phyloP scores from a whole-genome alignment of 1,140 invertebrate species.

The Drosophila nebulosa region DNA sequence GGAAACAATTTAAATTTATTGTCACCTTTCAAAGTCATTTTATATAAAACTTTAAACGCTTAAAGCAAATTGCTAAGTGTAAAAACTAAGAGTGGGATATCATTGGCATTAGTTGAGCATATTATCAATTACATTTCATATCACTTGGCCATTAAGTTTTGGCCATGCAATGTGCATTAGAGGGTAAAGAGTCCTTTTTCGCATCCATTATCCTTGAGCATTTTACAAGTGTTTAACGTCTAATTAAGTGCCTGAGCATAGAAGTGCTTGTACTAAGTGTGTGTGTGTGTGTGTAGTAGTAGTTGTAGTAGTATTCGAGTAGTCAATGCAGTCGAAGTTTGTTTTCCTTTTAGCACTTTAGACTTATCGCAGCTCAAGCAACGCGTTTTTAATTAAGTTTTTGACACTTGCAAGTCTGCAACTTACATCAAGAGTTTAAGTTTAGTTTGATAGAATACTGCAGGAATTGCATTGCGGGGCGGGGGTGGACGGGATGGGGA shows the following conservation, averaged over 20 bases:
- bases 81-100: neutral
- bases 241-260: slow-evolving; percentile 72
- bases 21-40: too few relatives aligned
- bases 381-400: slow-evolving; percentile 76
- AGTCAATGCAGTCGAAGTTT: slow-evolving; percentile 41
- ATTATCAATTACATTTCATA: neutral
- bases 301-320: slow-evolving; percentile 19
- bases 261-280: slow-evolving; percentile 32
- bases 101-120: neutral
- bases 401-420: slow-evolving; percentile 66
- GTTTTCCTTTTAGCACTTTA: slow-evolving; percentile 44
- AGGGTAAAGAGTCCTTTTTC: slow-evolving; percentile 32
- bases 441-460: neutral
- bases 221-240: slow-evolving; percentile 78
- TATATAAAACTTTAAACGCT: too few relatives aligned
- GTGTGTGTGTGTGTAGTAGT: neutral
- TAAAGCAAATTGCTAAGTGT: too few relatives aligned
- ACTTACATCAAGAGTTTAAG: neutral
- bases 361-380: slow-evolving; percentile 41
- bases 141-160: slow-evolving; percentile 1
- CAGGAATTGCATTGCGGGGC: too few relatives aligned
- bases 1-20: too few relatives aligned
- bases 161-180: slow-evolving; percentile 19
- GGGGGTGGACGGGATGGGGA: too few relatives aligned
- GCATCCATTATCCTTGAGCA: slow-evolving; percentile 70